A percentile compares a stretch with the other conserved stretches of the same genome.
These are phyloP conservation scores for Philaenus spumarius DNA, from an alignment of 1,140 invertebrate genomes.

Conservation along the genomic window DNA sequence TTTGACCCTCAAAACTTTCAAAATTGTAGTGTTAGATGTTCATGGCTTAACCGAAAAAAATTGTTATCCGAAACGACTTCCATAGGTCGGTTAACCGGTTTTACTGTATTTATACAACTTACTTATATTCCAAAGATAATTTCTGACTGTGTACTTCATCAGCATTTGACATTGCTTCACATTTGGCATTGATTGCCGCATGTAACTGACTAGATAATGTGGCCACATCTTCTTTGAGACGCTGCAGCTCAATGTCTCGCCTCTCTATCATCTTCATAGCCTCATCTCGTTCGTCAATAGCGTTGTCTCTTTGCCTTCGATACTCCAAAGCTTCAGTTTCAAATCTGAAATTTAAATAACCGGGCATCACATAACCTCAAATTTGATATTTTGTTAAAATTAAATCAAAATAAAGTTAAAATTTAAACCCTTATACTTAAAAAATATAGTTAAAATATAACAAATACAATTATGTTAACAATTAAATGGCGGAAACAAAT, in stretches of 20 bases:
- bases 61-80: too few species aligned
- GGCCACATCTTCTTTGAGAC: conserved; percentile 54
- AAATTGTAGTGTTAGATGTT: too few species aligned
- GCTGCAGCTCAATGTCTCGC: conserved; percentile 59
- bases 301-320: conserved; percentile 51
- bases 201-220: conserved; percentile 58
- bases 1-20: too few species aligned
- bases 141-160: conserved; percentile 76
- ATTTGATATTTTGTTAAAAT: conserved; percentile 37
- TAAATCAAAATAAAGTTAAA: conserved; percentile 22
- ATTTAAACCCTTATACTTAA: too few species aligned
- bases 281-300: conserved; percentile 63
- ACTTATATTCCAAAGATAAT: conserved; percentile 65
- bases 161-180: conserved; percentile 67
- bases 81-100: too few species aligned
- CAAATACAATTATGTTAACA: too few species aligned
- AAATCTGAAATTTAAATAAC: conserved; percentile 32
- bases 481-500: too few species aligned
- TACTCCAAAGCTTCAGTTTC: conserved; percentile 47
- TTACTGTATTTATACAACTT: too few species aligned
- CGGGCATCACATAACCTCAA: conserved; percentile 15
- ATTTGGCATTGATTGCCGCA: conserved; percentile 64
- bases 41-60: too few species aligned
- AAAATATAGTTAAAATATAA: too few species aligned
- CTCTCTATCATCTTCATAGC: conserved; percentile 59